Conservation (phyloP, 2,113 vertebrate species). For the Centropus bengalensis region DNA sequence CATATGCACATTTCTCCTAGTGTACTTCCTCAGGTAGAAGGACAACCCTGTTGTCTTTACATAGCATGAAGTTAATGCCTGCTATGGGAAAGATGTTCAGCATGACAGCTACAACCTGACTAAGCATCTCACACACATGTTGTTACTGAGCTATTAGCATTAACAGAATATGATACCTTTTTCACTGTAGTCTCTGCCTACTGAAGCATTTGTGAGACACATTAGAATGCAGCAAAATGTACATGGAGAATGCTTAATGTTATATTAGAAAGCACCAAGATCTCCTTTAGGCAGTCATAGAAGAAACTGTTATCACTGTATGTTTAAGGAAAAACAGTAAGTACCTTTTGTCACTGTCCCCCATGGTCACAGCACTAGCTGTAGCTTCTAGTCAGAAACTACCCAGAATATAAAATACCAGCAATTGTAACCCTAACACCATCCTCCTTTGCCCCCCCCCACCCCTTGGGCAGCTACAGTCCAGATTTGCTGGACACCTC, state of each 20-base stretch:
- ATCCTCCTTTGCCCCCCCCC: neutral
- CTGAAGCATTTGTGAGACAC: neutral
- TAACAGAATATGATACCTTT: neutral
- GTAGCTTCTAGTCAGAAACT: neutral
- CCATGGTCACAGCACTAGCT: neutral
- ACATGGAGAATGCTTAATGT: neutral
- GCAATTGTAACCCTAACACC: neutral
- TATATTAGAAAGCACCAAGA: neutral
- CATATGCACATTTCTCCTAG: neutral
- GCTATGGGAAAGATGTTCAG: neutral
- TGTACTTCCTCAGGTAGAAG: neutral
- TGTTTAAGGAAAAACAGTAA: neutral
- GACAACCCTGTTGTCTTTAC: neutral
- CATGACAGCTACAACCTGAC: neutral
- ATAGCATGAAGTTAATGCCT: neutral
- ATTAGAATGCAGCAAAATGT: constrained; percentile 26
- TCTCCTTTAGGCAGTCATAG: constrained; percentile 45
- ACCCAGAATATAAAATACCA: neutral
- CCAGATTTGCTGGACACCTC: neutral
- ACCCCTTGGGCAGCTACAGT: neutral
- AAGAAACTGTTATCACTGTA: neutral
- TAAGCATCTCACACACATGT: neutral
- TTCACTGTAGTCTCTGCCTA: neutral
- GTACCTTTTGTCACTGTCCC: neutral
- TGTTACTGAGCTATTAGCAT: neutral